These are phyloP conservation scores for Scaptomyza reducta DNA, from an alignment of 2,888 invertebrate genomes.

Conservation along the genomic window DNA sequence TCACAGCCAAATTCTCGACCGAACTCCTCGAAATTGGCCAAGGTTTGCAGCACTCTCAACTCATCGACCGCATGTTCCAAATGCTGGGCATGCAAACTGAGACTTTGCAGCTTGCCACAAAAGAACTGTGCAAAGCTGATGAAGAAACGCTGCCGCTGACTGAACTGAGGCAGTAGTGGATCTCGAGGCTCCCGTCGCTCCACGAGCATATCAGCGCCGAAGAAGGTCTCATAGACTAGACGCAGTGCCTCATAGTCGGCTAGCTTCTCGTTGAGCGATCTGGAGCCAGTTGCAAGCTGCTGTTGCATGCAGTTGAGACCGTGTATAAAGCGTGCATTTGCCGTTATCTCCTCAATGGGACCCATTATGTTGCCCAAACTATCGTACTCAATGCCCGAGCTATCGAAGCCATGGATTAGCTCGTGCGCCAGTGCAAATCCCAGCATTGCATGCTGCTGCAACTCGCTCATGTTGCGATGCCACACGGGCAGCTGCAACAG, in stretches of 20 bases:
- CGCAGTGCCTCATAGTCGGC: slow-evolving; percentile 82
- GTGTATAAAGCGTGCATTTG: slow-evolving; percentile 71
- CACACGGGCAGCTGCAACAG: slow-evolving; percentile 78
- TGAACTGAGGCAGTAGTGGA: slow-evolving; percentile 69
- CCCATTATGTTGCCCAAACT: slow-evolving; percentile 80
- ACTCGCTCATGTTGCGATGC: slow-evolving; percentile 70
- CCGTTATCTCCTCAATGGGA: slow-evolving; percentile 78
- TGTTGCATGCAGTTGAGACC: slow-evolving; percentile 78
- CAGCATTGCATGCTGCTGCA: slow-evolving; percentile 76
- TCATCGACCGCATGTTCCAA: slow-evolving; percentile 80
- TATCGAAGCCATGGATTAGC: slow-evolving; percentile 81
- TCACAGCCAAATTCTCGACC: slow-evolving; percentile 77
- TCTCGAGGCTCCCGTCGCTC: slow-evolving; percentile 55
- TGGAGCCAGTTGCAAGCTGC: slow-evolving; percentile 73
- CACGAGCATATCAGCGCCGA: slow-evolving; percentile 49
- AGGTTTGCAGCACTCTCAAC: slow-evolving; percentile 77
- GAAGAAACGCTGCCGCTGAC: slow-evolving; percentile 78
- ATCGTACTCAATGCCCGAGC: slow-evolving; percentile 80
- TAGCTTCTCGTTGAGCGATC: slow-evolving; percentile 79
- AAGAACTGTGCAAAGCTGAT: slow-evolving; percentile 82
- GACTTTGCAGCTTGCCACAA: slow-evolving; percentile 75
- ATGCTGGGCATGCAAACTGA: slow-evolving; percentile 53
- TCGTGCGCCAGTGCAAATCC: slow-evolving; percentile 81
- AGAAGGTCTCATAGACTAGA: slow-evolving; percentile 77
- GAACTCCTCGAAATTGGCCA: slow-evolving; percentile 82